Conservation (phyloP, 2,113 vertebrate genomes). For the Sapajus apella region DNA sequence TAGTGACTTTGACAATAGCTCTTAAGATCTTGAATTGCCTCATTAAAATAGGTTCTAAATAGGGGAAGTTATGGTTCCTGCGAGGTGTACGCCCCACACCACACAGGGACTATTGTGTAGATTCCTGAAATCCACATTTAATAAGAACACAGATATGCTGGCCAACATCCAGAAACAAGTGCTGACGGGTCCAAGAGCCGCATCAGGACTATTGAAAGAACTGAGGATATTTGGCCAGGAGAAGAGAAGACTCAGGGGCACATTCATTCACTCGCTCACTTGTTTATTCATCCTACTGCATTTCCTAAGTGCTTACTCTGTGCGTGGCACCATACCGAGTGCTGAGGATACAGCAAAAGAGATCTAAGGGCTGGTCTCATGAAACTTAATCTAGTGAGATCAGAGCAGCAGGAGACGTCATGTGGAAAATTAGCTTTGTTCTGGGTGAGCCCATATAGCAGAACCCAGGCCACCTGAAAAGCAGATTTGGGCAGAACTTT, state of each 20-base stretch:
- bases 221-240: background rate
- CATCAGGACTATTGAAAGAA: background rate
- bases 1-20: background rate
- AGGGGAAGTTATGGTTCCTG: background rate
- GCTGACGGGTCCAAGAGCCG: background rate
- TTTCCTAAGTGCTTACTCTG: background rate
- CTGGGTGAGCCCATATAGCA: background rate
- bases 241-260: background rate
- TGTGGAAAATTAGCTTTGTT: background rate
- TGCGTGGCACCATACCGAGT: no score
- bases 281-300: background rate
- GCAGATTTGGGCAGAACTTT: background rate
- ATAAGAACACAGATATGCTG: background rate
- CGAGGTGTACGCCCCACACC: background rate
- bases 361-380: background rate
- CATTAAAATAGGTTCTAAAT: background rate
- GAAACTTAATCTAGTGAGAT: background rate
- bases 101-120: background rate
- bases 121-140: background rate
- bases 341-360: background rate
- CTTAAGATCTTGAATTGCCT: background rate
- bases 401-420: background rate
- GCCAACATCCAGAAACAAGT: background rate
- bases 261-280: background rate
- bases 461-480: background rate